A percentile compares a stretch with the other conserved stretches of the same genome.
These are phyloP conservation scores for Morelia viridis DNA, from an alignment of 2,797 vertebrate species.

Conservation along the genomic window DNA sequence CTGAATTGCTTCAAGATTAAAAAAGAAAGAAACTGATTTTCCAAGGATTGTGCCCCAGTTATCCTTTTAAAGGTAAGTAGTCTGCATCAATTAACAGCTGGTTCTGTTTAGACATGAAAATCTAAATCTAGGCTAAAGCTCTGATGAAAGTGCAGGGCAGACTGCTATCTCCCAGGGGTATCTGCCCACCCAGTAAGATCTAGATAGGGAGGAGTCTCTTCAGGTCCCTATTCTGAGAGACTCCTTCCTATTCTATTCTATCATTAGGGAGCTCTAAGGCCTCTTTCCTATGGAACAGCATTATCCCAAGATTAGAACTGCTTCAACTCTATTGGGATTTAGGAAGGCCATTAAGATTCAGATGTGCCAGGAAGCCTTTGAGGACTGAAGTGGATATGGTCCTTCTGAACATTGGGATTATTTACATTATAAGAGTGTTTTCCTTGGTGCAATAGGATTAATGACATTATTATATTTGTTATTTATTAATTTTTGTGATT, in stretches of 20 bases:
- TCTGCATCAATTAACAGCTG: not conserved
- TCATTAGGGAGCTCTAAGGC: not conserved
- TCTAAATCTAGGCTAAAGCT: not conserved
- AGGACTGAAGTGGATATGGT: not conserved
- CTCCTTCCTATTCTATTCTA: too few relatives aligned
- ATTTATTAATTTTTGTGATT: not conserved
- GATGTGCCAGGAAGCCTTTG: not conserved
- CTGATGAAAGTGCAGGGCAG: not conserved
- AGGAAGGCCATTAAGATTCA: not conserved
- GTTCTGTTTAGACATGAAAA: not conserved
- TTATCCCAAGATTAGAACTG: not conserved
- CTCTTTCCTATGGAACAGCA: not conserved
- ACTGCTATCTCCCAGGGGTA: too few relatives aligned
- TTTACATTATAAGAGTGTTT: not conserved
- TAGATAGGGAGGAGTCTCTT: too few relatives aligned
- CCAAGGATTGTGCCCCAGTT: not conserved
- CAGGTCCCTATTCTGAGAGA: too few relatives aligned
- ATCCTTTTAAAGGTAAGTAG: not conserved
- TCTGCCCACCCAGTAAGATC: too few relatives aligned
- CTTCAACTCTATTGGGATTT: not conserved
- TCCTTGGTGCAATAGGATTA: not conserved
- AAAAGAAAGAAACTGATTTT: not conserved
- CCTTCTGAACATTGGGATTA: not conserved
- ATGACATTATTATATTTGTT: not conserved
- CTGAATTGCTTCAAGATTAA: rapidly evolving